A percentile compares a stretch with the other conserved stretches of the same genome.
Conservation (phyloP, 2,797 vertebrate species). For the Distichodus sexfasciatus region DNA sequence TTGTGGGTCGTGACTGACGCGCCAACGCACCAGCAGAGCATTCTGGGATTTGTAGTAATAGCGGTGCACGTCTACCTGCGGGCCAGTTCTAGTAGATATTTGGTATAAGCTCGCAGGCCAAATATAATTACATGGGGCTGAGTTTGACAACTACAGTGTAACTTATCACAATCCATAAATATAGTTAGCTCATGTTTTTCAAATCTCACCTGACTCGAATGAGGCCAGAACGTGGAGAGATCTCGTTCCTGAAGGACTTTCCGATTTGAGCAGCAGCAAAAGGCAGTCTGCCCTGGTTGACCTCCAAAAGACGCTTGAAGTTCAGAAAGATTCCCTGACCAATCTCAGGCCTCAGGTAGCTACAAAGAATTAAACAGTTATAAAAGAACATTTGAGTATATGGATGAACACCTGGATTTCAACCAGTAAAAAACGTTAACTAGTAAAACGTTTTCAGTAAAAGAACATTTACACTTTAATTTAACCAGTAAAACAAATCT, state of each 20-base stretch:
- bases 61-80: too few relatives aligned
- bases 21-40: too few relatives aligned
- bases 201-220: slow-evolving; percentile 95
- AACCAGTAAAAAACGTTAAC: too few relatives aligned
- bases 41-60: too few relatives aligned
- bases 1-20: too few relatives aligned
- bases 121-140: too few relatives aligned
- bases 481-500: background rate
- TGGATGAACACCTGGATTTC: too few relatives aligned
- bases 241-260: slow-evolving; percentile 98
- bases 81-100: too few relatives aligned
- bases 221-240: slow-evolving; percentile 96
- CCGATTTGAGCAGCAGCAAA: slow-evolving; percentile 98
- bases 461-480: background rate
- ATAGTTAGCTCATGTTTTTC: too few relatives aligned
- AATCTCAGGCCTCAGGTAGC: slow-evolving; percentile 97
- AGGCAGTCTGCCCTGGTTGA: slow-evolving; percentile 97
- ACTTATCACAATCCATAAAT: too few relatives aligned
- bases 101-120: too few relatives aligned
- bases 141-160: too few relatives aligned
- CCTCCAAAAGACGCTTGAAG: slow-evolving; percentile 97
- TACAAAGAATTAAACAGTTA: slow-evolving; percentile 51
- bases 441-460: background rate
- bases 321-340: slow-evolving; percentile 99
- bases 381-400: background rate